A percentile compares a stretch with the other conserved stretches of the same genome.
Evolutionary conservation across 2,113 vertebrate genomes (phyloP).

Genomic region (Pterocles gutturalis): DNA sequence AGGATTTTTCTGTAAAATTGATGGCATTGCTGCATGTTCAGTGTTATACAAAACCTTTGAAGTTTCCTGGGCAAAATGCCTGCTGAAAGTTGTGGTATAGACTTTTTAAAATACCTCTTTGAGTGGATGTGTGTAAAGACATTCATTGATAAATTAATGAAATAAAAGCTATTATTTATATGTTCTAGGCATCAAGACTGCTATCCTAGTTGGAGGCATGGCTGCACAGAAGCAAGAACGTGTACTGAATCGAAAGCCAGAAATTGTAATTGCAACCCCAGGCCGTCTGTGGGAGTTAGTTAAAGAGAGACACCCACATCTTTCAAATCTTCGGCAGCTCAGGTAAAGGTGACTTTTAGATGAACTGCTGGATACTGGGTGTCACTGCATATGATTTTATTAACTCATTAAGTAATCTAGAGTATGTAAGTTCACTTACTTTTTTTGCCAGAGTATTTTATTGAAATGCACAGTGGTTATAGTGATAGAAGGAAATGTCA

Average conservation of each 20-base stretch:
- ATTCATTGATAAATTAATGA: not conserved
- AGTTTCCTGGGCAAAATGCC: not conserved
- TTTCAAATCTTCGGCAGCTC: slow-evolving; percentile 87
- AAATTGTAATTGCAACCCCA: slow-evolving; percentile 94
- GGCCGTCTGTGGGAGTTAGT: slow-evolving; percentile 95
- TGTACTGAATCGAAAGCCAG: slow-evolving; percentile 87
- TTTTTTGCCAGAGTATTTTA: not conserved
- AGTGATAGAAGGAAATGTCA: not conserved
- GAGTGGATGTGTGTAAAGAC: not conserved
- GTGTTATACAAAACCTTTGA: not conserved
- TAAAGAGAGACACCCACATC: slow-evolving; percentile 89
- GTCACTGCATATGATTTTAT: not conserved
- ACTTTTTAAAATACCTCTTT: not conserved
- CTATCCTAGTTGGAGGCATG: slow-evolving; percentile 94
- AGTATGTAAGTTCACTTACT: not conserved
- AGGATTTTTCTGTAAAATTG: not conserved
- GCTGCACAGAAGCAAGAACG: slow-evolving; percentile 90
- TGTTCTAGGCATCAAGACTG: slow-evolving; percentile 88
- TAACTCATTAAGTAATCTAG: not conserved
- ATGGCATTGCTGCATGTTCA: not conserved
- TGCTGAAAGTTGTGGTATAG: not conserved
- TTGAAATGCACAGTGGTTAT: not conserved
- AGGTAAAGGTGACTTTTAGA: slow-evolving; percentile 73
- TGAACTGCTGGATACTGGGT: not conserved
- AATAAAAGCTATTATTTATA: not conserved